A percentile compares a stretch with the other conserved stretches of the same genome.
Evolutionary conservation across 2,797 vertebrate species (phyloP).

Genomic region (Rousettus madagascariensis): DNA sequence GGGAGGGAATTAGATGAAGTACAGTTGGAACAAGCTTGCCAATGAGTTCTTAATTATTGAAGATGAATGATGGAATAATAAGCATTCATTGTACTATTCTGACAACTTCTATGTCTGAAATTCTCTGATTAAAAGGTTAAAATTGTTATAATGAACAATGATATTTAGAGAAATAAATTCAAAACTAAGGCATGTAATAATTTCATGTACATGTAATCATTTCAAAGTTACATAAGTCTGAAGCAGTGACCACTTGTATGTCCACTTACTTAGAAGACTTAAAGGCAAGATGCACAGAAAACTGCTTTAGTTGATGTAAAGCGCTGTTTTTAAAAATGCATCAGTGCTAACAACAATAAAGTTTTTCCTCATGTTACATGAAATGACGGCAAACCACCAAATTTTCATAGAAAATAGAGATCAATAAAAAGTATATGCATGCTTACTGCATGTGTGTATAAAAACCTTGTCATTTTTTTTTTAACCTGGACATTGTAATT

Average conservation of each 20-base stretch:
- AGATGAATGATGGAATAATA: not conserved
- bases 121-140: not conserved
- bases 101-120: not conserved
- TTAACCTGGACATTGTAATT: not conserved
- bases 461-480: conserved; percentile 34
- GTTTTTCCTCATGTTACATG: not conserved
- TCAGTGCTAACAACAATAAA: not conserved
- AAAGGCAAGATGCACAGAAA: not conserved
- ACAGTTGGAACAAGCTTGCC: not conserved
- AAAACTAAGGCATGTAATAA: not conserved
- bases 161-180: not conserved
- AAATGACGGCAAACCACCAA: not conserved
- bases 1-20: not conserved
- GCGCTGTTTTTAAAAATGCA: not conserved
- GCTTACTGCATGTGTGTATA: not conserved
- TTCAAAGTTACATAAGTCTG: not conserved
- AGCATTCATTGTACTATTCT: not conserved
- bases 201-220: not conserved
- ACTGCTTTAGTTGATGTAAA: not conserved
- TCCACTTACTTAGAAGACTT: not conserved
- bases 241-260: not conserved
- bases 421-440: not conserved
- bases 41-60: not conserved
- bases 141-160: conserved; percentile 25
- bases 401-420: not conserved